phyloP scores from a whole-genome alignment of 2,797 vertebrate species.

The Chrysocyon brachyurus region DNA sequence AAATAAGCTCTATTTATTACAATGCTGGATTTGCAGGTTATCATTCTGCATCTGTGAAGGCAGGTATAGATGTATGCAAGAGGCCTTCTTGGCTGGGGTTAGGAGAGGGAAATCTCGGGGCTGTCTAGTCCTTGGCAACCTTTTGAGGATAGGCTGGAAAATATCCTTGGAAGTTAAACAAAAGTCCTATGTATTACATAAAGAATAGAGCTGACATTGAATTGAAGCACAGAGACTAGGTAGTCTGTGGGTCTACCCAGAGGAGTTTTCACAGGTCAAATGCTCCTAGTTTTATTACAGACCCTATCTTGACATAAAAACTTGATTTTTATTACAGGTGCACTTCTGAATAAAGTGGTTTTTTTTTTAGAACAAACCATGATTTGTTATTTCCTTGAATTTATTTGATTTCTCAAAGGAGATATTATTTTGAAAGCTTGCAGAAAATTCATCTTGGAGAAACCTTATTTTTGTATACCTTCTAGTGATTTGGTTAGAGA shows the following conservation, averaged over 20 bases:
- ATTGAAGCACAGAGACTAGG: neutral
- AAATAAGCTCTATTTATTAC: constrained; percentile 81
- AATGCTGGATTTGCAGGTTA: constrained; percentile 83
- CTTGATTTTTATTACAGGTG: neutral
- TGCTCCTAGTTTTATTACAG: neutral
- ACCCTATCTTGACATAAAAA: neutral
- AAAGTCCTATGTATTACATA: neutral
- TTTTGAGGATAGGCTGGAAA: constrained; percentile 57
- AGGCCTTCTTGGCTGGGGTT: constrained; percentile 53
- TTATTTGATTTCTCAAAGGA: constrained; percentile 58
- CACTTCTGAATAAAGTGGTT: neutral
- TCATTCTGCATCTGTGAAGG: constrained; percentile 80
- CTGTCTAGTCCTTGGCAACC: neutral
- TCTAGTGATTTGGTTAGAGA: constrained; percentile 3
- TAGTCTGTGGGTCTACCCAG: neutral
- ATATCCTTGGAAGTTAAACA: constrained; percentile 6
- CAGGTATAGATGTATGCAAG: constrained; percentile 71
- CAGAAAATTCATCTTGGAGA: constrained; percentile 24
- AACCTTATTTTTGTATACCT: neutral
- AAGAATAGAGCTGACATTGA: neutral
- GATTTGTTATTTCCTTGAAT: constrained; percentile 59
- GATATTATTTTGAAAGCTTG: constrained; percentile 32
- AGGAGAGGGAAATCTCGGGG: constrained; percentile 53
- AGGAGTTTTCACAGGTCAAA: constrained; percentile 25
- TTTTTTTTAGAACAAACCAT: constrained; percentile 16